Base-by-base conservation (phyloP, 2,797 vertebrate species). In the Anomalospiza imberbis region DNA sequence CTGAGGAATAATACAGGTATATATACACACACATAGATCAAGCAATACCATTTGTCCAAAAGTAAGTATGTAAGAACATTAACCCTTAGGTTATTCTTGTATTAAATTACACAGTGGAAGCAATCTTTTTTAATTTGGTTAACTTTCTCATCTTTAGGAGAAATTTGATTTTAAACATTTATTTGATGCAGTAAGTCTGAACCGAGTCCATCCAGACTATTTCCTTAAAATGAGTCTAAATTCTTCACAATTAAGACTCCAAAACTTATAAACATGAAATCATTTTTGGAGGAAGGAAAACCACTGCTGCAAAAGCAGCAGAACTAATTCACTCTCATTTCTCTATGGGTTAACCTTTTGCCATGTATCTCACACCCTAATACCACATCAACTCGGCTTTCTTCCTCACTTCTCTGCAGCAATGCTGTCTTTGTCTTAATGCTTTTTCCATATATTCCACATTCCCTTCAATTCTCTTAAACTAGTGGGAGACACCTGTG, bases 1-100 rank as follows among this genome's bases (percentile, higher is more conserved):
- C 99, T 99, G 85, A 91, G 48, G 89, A 95, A 79, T 63, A 82
- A 94, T n/a, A 75, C 4, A 60, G 13, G 36, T 8, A 47, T 5
- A 24, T 25, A 29, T 1, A n/a, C 4, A 78, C 7, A 45, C 4
- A 45, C 20, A 28, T 7, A 50, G 17, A 78, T 9, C n/a, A 61
- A 54, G 28, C 21, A 34, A 62, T 14, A 61, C 1, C 22, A 14
- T 63, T 77, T 61, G 10, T 20, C 45, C 47, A 84, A 65, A 88
- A 77, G 0, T 17, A 87, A 65, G 24, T 53, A 78, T 57, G 85
- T 70, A 31, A 74, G 12, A 62, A 15, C 28, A 84, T 45, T 66
- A 78, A 53, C 6, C 24, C 12, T 19, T 29, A 68, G 8, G 2
- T 72, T 76, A 55, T 62, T 40, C 51, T 17, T 21, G 13, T 20